Conservation (phyloP, 2,888 invertebrate species). For the Tipula confusa region DNA sequence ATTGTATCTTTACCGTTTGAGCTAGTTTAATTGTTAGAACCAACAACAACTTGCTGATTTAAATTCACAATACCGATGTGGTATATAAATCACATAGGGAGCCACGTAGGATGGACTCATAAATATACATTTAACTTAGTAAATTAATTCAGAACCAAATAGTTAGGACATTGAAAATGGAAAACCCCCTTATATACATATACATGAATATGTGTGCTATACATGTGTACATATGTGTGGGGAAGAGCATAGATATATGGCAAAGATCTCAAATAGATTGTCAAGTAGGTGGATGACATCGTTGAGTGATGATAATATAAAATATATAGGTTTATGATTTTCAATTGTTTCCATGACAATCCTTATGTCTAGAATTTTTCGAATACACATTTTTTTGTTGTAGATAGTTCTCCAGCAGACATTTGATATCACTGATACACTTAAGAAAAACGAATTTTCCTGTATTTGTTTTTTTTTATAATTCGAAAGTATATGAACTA, state of each 20-base stretch:
- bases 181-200: no score
- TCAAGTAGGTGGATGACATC: conserved; percentile 16
- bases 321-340: conserved; percentile 25
- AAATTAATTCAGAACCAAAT: no score
- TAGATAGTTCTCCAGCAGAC: neutral
- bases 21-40: no score
- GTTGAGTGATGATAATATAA: conserved; percentile 20
- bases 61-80: no score
- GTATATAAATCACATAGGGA: no score
- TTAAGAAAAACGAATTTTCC: neutral
- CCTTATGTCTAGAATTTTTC: neutral
- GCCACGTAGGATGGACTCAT: no score
- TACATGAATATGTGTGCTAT: no score
- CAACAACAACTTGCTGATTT: no score
- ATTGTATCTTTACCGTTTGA: no score
- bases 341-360: conserved; percentile 20
- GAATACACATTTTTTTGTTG: neutral
- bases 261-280: conserved; percentile 3
- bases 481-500: no score
- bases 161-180: no score
- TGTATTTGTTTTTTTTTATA: neutral
- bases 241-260: neutral
- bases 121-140: no score
- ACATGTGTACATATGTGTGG: neutral
- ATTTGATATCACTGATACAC: neutral